These are phyloP conservation scores for Artibeus lituratus DNA, from an alignment of 2,797 vertebrate species.

Conservation along the genomic window DNA sequence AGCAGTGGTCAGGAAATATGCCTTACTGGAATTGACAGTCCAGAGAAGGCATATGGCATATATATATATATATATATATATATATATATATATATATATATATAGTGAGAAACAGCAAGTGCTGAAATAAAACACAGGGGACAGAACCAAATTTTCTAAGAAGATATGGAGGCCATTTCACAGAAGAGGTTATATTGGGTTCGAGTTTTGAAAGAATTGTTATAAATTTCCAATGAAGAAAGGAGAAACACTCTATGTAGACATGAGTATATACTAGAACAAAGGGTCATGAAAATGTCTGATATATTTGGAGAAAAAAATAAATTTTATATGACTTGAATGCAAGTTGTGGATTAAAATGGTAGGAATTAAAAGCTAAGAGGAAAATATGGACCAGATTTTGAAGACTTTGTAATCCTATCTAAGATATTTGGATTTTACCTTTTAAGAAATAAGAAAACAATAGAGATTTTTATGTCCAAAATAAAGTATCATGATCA, in stretches of 20 bases:
- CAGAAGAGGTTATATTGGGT: not conserved
- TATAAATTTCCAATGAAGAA: not conserved
- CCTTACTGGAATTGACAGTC: not conserved
- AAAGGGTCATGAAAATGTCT: not conserved
- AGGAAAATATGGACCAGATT: not conserved
- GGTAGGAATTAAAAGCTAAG: not conserved
- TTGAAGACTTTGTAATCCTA: not conserved
- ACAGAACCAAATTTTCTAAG: not conserved
- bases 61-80: not conserved
- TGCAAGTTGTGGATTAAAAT: not conserved
- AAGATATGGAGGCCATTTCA: not conserved
- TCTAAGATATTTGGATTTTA: not conserved
- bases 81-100: not conserved
- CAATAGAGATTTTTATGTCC: not conserved
- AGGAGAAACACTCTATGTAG: not conserved
- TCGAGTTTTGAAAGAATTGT: constrained; percentile 9
- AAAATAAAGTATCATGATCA: not conserved
- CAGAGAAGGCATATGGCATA: not conserved
- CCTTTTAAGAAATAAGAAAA: not conserved
- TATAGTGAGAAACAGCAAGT: not conserved
- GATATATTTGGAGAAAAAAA: not conserved
- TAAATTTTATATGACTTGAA: not conserved
- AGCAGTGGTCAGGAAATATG: not conserved
- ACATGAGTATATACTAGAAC: not conserved
- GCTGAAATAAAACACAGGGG: not conserved